phyloP scores from a whole-genome alignment of 2,113 vertebrate species.

The Seriola rivoliana region DNA sequence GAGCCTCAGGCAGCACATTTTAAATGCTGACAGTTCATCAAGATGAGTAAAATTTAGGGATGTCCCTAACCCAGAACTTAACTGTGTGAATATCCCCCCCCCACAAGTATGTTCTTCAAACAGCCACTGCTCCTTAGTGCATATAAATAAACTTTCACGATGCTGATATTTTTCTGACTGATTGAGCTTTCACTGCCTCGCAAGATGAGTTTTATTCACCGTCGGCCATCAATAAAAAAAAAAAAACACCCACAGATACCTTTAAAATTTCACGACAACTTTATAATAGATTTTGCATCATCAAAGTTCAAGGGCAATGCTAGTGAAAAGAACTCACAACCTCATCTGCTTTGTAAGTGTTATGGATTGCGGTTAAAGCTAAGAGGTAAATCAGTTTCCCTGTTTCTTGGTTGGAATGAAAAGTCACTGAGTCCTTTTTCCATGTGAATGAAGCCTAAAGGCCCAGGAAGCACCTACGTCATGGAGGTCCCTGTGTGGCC shows the following conservation, averaged over 20 bases:
- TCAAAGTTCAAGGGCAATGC: background rate
- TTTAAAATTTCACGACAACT: background rate
- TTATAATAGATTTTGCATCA: background rate
- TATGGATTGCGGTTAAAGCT: background rate
- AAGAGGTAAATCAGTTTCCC: background rate
- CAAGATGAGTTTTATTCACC: background rate
- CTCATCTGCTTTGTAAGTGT: background rate
- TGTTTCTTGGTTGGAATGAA: background rate
- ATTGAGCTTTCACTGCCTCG: background rate
- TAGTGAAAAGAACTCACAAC: background rate
- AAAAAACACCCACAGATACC: background rate
- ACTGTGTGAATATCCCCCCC: background rate
- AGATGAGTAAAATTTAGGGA: background rate
- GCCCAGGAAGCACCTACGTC: background rate
- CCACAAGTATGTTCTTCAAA: background rate
- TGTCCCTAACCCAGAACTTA: background rate
- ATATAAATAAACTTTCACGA: background rate
- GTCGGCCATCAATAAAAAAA: slow-evolving; percentile 2
- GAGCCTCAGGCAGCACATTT: slow-evolving; percentile 1
- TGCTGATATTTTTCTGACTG: background rate
- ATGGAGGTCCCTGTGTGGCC: background rate
- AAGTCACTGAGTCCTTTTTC: no score
- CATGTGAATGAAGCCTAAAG: background rate
- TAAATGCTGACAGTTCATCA: background rate
- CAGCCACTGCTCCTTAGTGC: background rate